Base-by-base conservation (phyloP, 2,888 invertebrate species). In the Eupithecia abbreviata region DNA sequence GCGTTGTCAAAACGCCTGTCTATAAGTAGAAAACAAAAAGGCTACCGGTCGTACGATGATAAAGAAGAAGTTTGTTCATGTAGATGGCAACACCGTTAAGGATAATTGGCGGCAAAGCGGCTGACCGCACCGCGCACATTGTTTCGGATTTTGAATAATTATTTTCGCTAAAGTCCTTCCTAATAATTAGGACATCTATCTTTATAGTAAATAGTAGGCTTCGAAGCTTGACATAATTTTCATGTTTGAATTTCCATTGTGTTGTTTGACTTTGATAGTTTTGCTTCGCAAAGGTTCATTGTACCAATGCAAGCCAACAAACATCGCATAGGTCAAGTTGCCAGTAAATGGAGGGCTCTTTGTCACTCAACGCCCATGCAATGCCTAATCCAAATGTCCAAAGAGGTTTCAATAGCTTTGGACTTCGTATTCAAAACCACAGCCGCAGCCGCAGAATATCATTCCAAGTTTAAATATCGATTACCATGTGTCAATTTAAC, bases 401-500 rank as follows among this genome's bases (percentile, higher is more conserved):
- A 18, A 30, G 62, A 62, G 62, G 62, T 62, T 30, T 62, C 62
- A 62, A 62, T 62, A 10, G 62, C 18, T 62, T 62, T 62, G 30
- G 12, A 62, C 62, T 30, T 62, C 18, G 30, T 30, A 62, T 30
- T 30, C 73, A 71, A 73, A 75, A 72, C n/a, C 42, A 41, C 65
- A 66, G 66, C 41, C 41, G n/a, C 41, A 65, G 5, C 65, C 42
- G 66, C 66, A 66, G 66, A 66, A 43, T 68, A 68, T 68, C 67
- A n/a, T 79, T 85, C 81, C 81, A 82, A 82, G 78, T 82, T 82
- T 80, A 81, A 83, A 85, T 85, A 85, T 84, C 84, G 82, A 85
- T 86, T 87, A 85, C 83, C 82, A 77, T 78, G 74, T 85, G 83
- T 85, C 86, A 84, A 82, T 83, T 84, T 80, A 81, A 83, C 81